Evolutionary conservation across 2,888 invertebrate species (phyloP).

Genomic region (Tinea trinotella): DNA sequence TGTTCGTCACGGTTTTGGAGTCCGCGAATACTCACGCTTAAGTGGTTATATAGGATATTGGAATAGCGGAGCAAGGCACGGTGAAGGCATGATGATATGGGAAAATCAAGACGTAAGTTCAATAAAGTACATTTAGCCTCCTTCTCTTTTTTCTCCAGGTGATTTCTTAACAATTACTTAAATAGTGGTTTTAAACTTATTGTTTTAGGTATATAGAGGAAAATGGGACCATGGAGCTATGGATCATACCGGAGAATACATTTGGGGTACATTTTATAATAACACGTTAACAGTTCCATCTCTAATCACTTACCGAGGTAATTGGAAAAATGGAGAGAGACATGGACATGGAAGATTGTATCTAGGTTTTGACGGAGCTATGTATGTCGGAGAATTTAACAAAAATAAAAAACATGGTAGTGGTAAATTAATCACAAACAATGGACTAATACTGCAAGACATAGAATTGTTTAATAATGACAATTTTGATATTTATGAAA

Average conservation of each 20-base stretch:
- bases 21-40: conserved; percentile 44
- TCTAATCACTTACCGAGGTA: conserved; percentile 64
- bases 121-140: no score
- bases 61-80: conserved; percentile 61
- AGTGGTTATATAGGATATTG: conserved; percentile 73
- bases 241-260: conserved; percentile 73
- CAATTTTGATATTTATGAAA: conserved; percentile 41
- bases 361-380: conserved; percentile 68
- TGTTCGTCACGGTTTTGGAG: conserved; percentile 53
- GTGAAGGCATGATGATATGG: conserved; percentile 75
- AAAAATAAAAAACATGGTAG: conserved; percentile 71
- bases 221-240: conserved; percentile 71
- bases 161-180: no score
- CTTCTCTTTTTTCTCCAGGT: no score
- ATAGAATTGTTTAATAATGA: conserved; percentile 66
- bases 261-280: conserved; percentile 69
- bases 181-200: no score
- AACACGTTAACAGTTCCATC: conserved; percentile 66
- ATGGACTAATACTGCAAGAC: conserved; percentile 61
- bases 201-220: conserved; percentile 69
- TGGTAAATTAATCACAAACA: conserved; percentile 69
- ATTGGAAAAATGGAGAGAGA: conserved; percentile 68
- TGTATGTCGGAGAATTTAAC: conserved; percentile 69
- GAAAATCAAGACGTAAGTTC: conserved; percentile 72
- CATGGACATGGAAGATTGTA: conserved; percentile 61